These are phyloP conservation scores for Cistogaster globosa DNA, from an alignment of 2,888 invertebrate species.

Conservation along the genomic window DNA sequence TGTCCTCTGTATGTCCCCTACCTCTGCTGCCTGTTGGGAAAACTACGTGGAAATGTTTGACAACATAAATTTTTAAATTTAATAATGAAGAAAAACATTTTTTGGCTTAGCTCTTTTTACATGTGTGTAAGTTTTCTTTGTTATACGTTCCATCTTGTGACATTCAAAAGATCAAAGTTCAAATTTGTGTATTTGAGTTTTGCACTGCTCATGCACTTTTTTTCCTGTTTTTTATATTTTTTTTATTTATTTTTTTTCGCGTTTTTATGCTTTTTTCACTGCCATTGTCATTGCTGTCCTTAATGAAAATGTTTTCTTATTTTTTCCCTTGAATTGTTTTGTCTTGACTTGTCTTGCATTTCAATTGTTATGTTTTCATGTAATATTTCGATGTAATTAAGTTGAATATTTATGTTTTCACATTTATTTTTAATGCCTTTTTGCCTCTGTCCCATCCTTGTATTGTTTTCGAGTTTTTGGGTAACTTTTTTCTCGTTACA, in stretches of 20 bases:
- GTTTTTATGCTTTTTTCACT: slow-evolving; percentile 54
- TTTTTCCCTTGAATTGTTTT: slow-evolving; percentile 40
- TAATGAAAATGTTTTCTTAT: slow-evolving; percentile 56
- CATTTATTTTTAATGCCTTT: slow-evolving; percentile 67
- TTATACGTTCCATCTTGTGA: slow-evolving; percentile 11
- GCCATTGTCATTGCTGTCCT: slow-evolving; percentile 30
- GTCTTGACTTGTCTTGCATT: slow-evolving; percentile 44
- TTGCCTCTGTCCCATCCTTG: slow-evolving; percentile 41
- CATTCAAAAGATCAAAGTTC: slow-evolving; percentile 66
- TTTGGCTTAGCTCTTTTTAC: slow-evolving; percentile 26
- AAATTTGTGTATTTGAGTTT: slow-evolving; percentile 70
- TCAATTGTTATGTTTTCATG: slow-evolving; percentile 67
- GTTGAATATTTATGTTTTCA: slow-evolving; percentile 72
- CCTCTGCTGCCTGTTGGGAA: neutral
- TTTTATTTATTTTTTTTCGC: slow-evolving; percentile 47
- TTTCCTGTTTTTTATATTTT: neutral
- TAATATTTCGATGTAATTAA: slow-evolving; percentile 71
- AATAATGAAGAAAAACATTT: slow-evolving; percentile 8
- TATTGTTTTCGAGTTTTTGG: neutral
- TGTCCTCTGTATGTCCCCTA: neutral
- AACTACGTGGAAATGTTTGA: slow-evolving; percentile 55
- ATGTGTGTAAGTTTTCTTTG: slow-evolving; percentile 31
- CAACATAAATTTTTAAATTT: slow-evolving; percentile 58
- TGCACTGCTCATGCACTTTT: slow-evolving; percentile 48
- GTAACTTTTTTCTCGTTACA: slow-evolving; percentile 11